These are phyloP conservation scores for Pseudochirops corinnae DNA, from an alignment of 2,797 vertebrate species.

Conservation along the genomic window DNA sequence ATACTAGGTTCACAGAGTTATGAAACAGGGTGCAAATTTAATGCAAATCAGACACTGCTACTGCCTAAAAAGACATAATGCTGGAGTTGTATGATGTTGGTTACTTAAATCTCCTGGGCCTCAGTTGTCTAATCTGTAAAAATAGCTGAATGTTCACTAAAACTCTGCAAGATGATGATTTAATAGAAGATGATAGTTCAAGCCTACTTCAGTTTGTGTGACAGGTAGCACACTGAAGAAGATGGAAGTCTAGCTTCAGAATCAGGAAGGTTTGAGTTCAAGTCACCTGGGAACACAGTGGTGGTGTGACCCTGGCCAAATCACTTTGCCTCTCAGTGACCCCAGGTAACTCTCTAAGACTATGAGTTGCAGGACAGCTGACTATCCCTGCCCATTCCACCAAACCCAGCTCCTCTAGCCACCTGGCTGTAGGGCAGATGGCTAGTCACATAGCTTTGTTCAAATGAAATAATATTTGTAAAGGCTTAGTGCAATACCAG, in stretches of 20 bases:
- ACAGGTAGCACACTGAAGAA: not conserved
- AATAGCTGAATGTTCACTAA: not conserved
- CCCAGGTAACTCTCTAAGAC: not conserved
- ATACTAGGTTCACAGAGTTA: slow-evolving; percentile 26
- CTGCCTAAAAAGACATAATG: slow-evolving; percentile 10
- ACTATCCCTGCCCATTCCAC: not conserved
- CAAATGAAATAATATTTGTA: not conserved
- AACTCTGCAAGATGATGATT: not conserved
- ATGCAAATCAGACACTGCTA: slow-evolving; percentile 43
- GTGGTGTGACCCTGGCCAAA: not conserved
- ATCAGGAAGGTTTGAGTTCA: not conserved
- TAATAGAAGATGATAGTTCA: not conserved
- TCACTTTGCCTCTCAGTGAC: too few relatives aligned
- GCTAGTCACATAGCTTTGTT: not conserved
- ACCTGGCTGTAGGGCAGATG: not conserved
- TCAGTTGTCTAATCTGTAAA: not conserved
- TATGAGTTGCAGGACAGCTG: not conserved
- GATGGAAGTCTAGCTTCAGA: not conserved
- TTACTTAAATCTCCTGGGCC: not conserved
- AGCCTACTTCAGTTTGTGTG: not conserved
- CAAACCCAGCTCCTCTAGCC: not conserved
- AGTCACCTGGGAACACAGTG: not conserved
- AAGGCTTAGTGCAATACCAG: not conserved
- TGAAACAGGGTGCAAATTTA: not conserved
- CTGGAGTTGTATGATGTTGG: not conserved